Conservation (phyloP, 1,140 invertebrate species). For the Drosophila ambigua region DNA sequence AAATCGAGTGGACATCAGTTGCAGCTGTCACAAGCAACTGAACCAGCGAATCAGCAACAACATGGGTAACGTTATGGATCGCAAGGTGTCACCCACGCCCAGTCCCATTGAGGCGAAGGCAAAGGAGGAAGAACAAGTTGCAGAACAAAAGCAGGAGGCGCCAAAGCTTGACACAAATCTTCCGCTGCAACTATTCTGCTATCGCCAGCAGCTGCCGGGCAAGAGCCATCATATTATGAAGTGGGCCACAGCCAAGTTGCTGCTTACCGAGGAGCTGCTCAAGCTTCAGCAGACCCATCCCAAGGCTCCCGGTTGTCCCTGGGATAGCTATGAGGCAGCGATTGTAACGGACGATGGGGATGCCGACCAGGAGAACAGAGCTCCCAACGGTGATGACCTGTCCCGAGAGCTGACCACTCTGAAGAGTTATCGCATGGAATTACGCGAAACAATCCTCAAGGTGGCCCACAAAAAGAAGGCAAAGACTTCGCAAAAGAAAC, state of each 20-base stretch:
- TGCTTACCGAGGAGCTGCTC: conserved; percentile 70
- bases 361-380: conserved; percentile 44
- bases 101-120: neutral
- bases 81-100: conserved; percentile 22
- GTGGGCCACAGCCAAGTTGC: conserved; percentile 67
- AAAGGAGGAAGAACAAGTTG: neutral
- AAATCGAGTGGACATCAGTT: conserved; percentile 15
- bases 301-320: conserved; percentile 19
- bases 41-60: conserved; percentile 24
- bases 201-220: conserved; percentile 58
- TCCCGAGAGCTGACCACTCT: conserved; percentile 36
- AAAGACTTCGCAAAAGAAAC: conserved; percentile 53
- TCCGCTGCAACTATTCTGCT: conserved; percentile 54
- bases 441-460: conserved; percentile 55
- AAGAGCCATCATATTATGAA: conserved; percentile 67
- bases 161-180: conserved; percentile 25
- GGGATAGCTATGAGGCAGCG: conserved; percentile 39
- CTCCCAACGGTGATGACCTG: conserved; percentile 9
- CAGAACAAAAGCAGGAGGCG: neutral
- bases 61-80: conserved; percentile 61
- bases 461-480: conserved; percentile 61
- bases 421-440: conserved; percentile 44
- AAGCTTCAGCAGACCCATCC: conserved; percentile 32
- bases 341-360: conserved; percentile 34
- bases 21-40: conserved; percentile 56